A percentile compares a stretch with the other conserved stretches of the same genome.
phyloP scores from a whole-genome alignment of 2,797 vertebrate species.

The Poecile montanus region DNA sequence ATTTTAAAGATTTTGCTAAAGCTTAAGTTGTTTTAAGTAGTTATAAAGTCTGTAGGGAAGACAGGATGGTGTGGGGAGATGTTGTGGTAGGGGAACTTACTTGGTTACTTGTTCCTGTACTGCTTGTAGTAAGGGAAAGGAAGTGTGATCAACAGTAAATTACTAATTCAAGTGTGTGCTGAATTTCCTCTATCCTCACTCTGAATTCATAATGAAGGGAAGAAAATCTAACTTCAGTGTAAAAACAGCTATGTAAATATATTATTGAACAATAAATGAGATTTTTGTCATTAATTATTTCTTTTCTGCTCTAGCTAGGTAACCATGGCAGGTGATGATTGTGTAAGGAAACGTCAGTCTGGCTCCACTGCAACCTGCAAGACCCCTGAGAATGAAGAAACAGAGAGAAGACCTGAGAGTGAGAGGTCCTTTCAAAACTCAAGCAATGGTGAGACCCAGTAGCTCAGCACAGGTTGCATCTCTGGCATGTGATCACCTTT shows the following conservation, averaged over 20 bases:
- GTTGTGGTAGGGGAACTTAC: background rate
- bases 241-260: background rate
- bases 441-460: slow-evolving; percentile 57
- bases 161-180: background rate
- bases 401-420: background rate
- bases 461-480: background rate
- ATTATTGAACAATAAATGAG: background rate
- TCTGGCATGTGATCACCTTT: background rate
- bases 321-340: slow-evolving; percentile 68
- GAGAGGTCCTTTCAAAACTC: slow-evolving; percentile 43
- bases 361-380: slow-evolving; percentile 4
- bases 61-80: background rate
- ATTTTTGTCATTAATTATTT: background rate
- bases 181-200: background rate
- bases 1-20: background rate
- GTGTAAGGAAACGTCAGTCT: slow-evolving; percentile 62
- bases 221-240: background rate
- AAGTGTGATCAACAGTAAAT: background rate
- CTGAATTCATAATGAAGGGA: background rate
- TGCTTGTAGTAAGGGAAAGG: background rate
- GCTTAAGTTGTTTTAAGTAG: background rate
- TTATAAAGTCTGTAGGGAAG: background rate
- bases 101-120: background rate
- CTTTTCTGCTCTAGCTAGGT: background rate
- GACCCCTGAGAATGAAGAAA: slow-evolving; percentile 27